Conservation (phyloP, 2,888 invertebrate genomes). For the Cerastoderma edule region DNA sequence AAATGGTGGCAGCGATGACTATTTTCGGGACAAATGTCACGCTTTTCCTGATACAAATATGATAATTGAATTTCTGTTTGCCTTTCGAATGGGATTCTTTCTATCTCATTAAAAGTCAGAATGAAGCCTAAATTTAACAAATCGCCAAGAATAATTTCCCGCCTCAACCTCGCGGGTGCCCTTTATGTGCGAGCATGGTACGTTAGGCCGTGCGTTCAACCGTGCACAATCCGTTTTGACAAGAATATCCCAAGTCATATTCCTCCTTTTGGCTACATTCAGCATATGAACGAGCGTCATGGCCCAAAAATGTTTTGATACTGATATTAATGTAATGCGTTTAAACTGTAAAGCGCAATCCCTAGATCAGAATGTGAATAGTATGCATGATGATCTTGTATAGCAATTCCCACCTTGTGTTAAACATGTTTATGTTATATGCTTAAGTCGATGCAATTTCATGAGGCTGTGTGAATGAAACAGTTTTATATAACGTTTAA, state of each 20-base stretch:
- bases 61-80: slow-evolving; percentile 62
- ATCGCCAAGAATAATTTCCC: slow-evolving; percentile 64
- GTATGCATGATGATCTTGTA: no score
- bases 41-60: slow-evolving; percentile 55
- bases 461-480: no score
- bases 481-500: no score
- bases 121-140: slow-evolving; percentile 65
- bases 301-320: no score
- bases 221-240: slow-evolving; percentile 60
- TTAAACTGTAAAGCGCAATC: no score
- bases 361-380: no score
- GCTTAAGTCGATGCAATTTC: no score
- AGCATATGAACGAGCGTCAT: no score
- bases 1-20: slow-evolving; percentile 32
- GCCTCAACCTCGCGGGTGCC: slow-evolving; percentile 46
- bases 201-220: slow-evolving; percentile 46
- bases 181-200: slow-evolving; percentile 51
- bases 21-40: slow-evolving; percentile 55
- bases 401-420: no score
- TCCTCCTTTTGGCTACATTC: slow-evolving; percentile 56
- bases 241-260: slow-evolving; percentile 55
- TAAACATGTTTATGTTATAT: no score
- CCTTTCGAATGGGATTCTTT: slow-evolving; percentile 62
- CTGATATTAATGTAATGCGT: no score
- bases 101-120: slow-evolving; percentile 63